These are phyloP conservation scores for Todiramphus saurophagus DNA, from an alignment of 2,113 vertebrate genomes.

Conservation along the genomic window DNA sequence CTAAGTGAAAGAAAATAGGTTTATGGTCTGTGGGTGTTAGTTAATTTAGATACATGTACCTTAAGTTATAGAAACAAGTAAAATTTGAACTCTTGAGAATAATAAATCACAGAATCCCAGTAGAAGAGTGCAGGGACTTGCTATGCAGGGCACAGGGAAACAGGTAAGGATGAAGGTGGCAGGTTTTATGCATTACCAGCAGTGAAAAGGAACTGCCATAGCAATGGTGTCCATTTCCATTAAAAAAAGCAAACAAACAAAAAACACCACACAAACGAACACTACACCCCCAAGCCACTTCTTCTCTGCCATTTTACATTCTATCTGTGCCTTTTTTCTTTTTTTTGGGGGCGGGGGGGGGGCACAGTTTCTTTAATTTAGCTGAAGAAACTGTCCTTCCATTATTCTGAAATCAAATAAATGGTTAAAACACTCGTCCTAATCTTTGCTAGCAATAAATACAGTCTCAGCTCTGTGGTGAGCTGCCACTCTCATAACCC, in stretches of 20 bases:
- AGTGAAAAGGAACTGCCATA: background rate
- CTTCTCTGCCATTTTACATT: background rate
- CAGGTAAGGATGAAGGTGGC: background rate
- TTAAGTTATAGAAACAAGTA: background rate
- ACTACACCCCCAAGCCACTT: rapidly evolving
- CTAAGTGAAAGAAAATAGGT: background rate
- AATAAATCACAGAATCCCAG: background rate
- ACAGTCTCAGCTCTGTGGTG: background rate
- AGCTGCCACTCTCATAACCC: background rate
- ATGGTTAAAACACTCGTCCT: background rate
- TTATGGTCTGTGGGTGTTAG: background rate
- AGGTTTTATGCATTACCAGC: background rate
- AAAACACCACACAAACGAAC: too few species aligned
- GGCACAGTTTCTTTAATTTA: background rate
- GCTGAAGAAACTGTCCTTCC: background rate
- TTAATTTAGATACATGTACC: background rate
- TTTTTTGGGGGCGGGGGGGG: too few species aligned
- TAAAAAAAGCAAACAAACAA: background rate
- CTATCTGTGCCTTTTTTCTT: background rate
- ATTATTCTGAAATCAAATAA: background rate
- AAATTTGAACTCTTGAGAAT: background rate
- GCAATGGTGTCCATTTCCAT: background rate
- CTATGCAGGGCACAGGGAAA: background rate
- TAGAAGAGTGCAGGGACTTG: background rate
- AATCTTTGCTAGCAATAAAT: background rate